A percentile compares a stretch with the other conserved stretches of the same genome.
Evolutionary conservation across 2,113 vertebrate genomes (phyloP).

Genomic region (Empidonax alnorum): DNA sequence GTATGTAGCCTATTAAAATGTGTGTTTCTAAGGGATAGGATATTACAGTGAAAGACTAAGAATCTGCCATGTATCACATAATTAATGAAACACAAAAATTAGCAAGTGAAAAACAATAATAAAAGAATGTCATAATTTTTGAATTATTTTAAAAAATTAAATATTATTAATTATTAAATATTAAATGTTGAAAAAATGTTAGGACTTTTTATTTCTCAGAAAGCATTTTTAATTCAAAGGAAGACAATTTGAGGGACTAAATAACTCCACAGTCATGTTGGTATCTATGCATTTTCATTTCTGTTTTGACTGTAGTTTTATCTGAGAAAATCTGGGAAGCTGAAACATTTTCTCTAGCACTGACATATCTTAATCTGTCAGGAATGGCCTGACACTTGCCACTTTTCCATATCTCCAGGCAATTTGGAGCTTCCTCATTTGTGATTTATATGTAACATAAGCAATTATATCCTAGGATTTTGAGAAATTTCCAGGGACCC

Average conservation of each 20-base stretch:
- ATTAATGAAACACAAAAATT: constrained; percentile 10
- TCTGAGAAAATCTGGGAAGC: not conserved
- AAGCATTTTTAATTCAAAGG: not conserved
- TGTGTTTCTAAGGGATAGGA: not conserved
- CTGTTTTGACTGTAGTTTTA: not conserved
- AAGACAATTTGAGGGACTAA: not conserved
- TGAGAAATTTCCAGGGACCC: not conserved
- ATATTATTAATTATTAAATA: too few relatives aligned
- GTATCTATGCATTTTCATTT: not conserved
- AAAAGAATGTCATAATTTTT: not conserved
- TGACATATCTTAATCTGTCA: not conserved
- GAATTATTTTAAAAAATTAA: too few relatives aligned
- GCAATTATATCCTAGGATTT: not conserved
- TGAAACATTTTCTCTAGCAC: not conserved
- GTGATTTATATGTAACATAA: not conserved
- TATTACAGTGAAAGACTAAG: not conserved
- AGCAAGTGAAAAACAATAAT: not conserved
- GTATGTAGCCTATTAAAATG: not conserved
- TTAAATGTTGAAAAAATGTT: not conserved
- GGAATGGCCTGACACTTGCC: not conserved
- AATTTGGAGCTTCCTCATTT: not conserved
- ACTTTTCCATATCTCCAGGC: not conserved
- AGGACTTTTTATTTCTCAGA: not conserved
- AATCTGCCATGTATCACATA: not conserved
- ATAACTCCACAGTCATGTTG: not conserved